Base-by-base conservation (phyloP, 2,888 invertebrate genomes). In the Morpho deidamia region DNA sequence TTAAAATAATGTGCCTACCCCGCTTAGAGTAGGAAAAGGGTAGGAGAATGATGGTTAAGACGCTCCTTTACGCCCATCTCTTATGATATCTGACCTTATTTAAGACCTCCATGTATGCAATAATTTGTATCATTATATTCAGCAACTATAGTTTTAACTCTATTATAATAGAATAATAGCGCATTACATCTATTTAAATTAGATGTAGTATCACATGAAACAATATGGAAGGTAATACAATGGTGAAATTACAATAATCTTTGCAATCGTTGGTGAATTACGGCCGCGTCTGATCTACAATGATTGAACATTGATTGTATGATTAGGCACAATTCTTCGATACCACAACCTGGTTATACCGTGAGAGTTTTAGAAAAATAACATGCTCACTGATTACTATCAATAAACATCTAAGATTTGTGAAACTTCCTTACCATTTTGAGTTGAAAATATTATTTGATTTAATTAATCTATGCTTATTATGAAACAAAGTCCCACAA, bases 181-280 rank as follows among this genome's bases (percentile, higher is more conserved):
- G 39, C 10, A 32, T 32, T 44, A 14, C 33, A 14, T 11, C 39
- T 9, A 37, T 49, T 45, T 49, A 44, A 34, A 39, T 43, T 49
- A 53, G 61, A 49, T 38, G 62, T 60, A 66, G 62, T 66, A 67
- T 50, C 61, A 62, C 61, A 67, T 69, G 63, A 65, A 73, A 74
- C 67, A 74, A 76, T 74, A 78, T 70, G 68, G 75, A 76, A 68
- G 74, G 69, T 70, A 76, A 74, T 75, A 72, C 70, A 69, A 68
- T 70, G 60, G 65, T 68, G 64, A 59, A 63, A 75, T 78, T 74
- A 77, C 72, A 67, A 72, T 77, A 72, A 79, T 76, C 67, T 63
- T 62, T 64, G 68, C 70, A 72, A 81, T 81, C 71, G 71, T 69
- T 72, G 60, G 64, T 68, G 59, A 55, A 64, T 63, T 63, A 56